Percentiles rank a stretch among this genome's conserved stretches.
phyloP scores from a whole-genome alignment of 2,797 vertebrate genomes.

The Triplophysa yarkandensis region DNA sequence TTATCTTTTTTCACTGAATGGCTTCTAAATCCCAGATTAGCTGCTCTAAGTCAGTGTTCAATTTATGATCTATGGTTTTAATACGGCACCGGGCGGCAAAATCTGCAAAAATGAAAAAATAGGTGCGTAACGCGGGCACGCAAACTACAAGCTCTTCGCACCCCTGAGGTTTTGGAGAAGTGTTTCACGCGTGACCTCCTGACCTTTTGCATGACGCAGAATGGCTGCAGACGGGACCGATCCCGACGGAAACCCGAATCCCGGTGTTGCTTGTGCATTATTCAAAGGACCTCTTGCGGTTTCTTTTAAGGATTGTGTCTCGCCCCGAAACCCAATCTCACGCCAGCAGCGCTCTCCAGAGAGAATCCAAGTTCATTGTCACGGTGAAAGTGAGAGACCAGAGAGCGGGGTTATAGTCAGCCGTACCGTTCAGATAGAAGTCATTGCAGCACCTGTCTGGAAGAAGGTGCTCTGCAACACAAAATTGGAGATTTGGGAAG shows the following conservation, averaged over 20 bases:
- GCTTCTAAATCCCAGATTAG: conserved; percentile 55
- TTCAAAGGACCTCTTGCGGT: conserved; percentile 75
- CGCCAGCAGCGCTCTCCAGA: conserved; percentile 62
- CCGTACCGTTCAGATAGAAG: conserved; percentile 22
- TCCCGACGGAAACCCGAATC: conserved; percentile 64
- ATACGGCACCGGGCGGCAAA: conserved; percentile 33
- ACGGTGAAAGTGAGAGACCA: conserved; percentile 44
- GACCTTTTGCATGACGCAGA: conserved; percentile 16
- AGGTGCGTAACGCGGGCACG: conserved; percentile 4
- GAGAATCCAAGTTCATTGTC: conserved; percentile 68
- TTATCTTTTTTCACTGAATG: conserved; percentile 50
- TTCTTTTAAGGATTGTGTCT: conserved; percentile 70
- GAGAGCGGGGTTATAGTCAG: conserved; percentile 19
- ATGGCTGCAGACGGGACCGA: conserved; percentile 8
- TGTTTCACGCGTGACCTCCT: conserved; percentile 36
- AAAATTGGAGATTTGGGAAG: too few species aligned
- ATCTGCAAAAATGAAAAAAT: conserved; percentile 14
- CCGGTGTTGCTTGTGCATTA: conserved; percentile 78
- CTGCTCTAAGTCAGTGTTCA: too few species aligned
- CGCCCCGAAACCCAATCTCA: conserved; percentile 70
- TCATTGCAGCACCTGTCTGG: background rate
- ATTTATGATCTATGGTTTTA: conserved; percentile 53
- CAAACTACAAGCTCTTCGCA: conserved; percentile 31
- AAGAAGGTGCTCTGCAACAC: too few species aligned
- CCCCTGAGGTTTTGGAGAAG: background rate